Evolutionary conservation across 1,140 invertebrate species (phyloP).

Genomic region (Calosoma granatense): DNA sequence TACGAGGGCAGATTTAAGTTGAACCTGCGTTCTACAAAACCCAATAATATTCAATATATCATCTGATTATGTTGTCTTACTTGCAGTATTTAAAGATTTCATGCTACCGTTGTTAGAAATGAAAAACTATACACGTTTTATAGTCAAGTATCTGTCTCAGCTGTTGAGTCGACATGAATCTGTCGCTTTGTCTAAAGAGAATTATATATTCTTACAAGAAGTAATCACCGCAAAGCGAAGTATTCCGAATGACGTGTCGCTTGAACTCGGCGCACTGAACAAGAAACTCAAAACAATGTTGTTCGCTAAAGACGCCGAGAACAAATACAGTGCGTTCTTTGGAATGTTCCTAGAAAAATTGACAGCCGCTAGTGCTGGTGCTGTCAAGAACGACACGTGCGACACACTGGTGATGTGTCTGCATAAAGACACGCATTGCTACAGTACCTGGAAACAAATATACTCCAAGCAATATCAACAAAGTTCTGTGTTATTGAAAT

Average conservation of each 20-base stretch:
- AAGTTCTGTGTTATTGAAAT: conserved; percentile 37
- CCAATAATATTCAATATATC: no score
- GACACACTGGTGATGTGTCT: conserved; percentile 38
- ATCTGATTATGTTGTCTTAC: conserved; percentile 26
- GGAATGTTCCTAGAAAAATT: conserved; percentile 37
- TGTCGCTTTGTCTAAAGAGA: conserved; percentile 20
- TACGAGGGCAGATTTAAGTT: no score
- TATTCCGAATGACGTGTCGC: conserved; percentile 23
- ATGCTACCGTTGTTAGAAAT: conserved; percentile 66
- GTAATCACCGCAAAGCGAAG: conserved; percentile 25
- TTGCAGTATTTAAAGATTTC: conserved; percentile 71
- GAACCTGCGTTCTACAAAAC: no score
- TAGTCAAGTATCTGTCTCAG: conserved; percentile 56
- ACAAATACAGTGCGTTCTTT: conserved; percentile 34
- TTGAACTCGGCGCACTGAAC: conserved; percentile 29
- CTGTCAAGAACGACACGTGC: conserved; percentile 36
- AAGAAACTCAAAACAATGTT: conserved; percentile 32
- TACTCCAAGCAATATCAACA: conserved; percentile 41
- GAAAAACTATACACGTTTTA: conserved; percentile 59
- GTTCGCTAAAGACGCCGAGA: conserved; percentile 18
- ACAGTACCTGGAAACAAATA: conserved; percentile 42
- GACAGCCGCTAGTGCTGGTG: conserved; percentile 27
- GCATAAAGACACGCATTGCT: conserved; percentile 37
- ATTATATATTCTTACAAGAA: conserved; percentile 27
- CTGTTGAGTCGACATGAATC: conserved; percentile 36